These are phyloP conservation scores for Pseudorectes ferrugineus DNA, from an alignment of 2,113 vertebrate species.

Conservation along the genomic window DNA sequence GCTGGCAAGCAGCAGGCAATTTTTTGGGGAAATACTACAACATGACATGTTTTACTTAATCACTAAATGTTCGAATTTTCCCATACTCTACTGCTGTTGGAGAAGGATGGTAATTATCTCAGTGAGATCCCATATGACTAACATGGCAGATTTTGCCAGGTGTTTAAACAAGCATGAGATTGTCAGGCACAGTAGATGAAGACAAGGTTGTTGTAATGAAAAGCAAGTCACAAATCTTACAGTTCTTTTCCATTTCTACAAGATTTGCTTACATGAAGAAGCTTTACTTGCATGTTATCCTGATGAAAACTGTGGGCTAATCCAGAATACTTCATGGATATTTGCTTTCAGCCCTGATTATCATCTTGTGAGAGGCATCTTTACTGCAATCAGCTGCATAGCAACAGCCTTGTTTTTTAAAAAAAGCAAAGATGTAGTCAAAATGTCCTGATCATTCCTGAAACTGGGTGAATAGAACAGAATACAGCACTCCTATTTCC, in stretches of 20 bases:
- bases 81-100: neutral
- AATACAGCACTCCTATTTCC: neutral
- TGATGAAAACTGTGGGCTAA: neutral
- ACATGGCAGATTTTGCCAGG: neutral
- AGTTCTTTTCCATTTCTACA: neutral
- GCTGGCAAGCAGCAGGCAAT: neutral
- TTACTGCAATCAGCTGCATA: neutral
- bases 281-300: neutral
- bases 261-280: neutral
- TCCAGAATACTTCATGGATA: neutral
- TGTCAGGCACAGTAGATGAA: neutral
- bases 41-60: neutral
- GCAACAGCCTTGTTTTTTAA: neutral
- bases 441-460: neutral
- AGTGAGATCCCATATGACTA: neutral
- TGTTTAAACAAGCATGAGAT: neutral
- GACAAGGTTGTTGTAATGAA: neutral
- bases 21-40: neutral
- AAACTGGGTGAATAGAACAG: neutral
- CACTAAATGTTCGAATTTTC: neutral
- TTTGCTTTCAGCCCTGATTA: neutral
- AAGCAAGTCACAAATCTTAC: neutral
- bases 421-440: neutral
- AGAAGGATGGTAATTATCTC: neutral
- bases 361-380: neutral